Percentiles rank a stretch among this genome's conserved stretches.
Evolutionary conservation across 2,113 vertebrate genomes (phyloP).

Genomic region (Labeo rohita): DNA sequence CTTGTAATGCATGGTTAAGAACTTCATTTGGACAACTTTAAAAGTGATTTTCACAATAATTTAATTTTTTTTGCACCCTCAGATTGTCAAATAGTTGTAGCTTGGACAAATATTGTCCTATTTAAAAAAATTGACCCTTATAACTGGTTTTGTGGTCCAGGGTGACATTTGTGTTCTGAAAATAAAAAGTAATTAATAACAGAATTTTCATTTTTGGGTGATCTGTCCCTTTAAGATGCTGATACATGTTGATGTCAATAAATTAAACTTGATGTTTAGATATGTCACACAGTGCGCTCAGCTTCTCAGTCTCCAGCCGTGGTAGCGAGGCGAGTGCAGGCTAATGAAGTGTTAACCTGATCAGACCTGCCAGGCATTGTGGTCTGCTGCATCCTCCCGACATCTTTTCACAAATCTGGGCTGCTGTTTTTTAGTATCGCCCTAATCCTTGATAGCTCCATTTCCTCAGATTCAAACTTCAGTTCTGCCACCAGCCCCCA

Average conservation of each 20-base stretch:
- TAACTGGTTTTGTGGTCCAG: too few relatives aligned
- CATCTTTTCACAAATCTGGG: not conserved
- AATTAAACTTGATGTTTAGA: not conserved
- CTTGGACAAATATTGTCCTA: too few relatives aligned
- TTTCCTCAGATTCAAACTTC: conserved; percentile 15
- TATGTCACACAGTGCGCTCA: not conserved
- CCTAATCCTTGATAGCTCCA: conserved; percentile 14
- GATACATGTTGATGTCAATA: not conserved
- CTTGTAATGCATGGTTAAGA: too few relatives aligned
- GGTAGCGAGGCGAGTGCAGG: not conserved
- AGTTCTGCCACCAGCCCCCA: conserved; percentile 13
- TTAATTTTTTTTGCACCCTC: too few relatives aligned
- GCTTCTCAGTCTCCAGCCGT: not conserved
- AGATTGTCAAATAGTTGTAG: too few relatives aligned
- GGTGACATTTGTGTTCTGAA: too few relatives aligned
- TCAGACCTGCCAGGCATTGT: not conserved
- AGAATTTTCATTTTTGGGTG: too few relatives aligned
- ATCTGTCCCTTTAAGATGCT: not conserved
- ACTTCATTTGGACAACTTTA: too few relatives aligned
- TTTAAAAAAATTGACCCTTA: too few relatives aligned
- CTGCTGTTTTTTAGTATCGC: conserved; percentile 1
- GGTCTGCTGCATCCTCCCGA: not conserved
- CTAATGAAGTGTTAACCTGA: conserved; percentile 9
- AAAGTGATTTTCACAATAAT: too few relatives aligned
- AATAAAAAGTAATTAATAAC: too few relatives aligned